Evolutionary conservation across 2,113 vertebrate genomes (phyloP).

Genomic region (Chlorocebus sabaeus): DNA sequence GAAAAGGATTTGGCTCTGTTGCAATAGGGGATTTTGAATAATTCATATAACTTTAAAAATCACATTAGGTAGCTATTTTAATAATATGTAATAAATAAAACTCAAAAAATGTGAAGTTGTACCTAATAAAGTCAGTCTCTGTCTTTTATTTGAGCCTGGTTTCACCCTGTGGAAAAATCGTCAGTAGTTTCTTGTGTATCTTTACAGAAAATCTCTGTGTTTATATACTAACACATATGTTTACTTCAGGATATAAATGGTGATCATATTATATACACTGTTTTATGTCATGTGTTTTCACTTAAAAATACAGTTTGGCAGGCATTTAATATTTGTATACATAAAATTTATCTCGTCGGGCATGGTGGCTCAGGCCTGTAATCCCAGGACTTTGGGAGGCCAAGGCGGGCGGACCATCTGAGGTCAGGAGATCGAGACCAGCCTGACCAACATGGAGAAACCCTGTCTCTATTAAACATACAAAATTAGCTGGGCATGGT

Average conservation of each 20-base stretch:
- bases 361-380: too few relatives aligned
- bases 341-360: not conserved
- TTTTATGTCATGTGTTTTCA: not conserved
- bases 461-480: too few relatives aligned
- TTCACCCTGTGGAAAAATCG: not conserved
- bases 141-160: not conserved
- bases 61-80: not conserved
- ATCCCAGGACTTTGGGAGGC: too few relatives aligned
- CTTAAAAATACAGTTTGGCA: not conserved
- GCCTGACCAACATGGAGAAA: too few relatives aligned
- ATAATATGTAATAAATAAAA: not conserved
- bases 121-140: not conserved
- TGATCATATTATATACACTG: not conserved
- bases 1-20: not conserved
- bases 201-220: not conserved
- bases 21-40: not conserved
- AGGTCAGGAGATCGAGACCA: too few relatives aligned
- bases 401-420: too few relatives aligned
- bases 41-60: constrained; percentile 1
- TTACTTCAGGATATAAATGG: not conserved
- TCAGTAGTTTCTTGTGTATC: not conserved
- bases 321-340: not conserved
- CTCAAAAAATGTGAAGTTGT: not conserved
- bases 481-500: too few relatives aligned
- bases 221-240: not conserved